Base-by-base conservation (phyloP, 2,888 invertebrate genomes). In the Lepeophtheirus nordmannii region DNA sequence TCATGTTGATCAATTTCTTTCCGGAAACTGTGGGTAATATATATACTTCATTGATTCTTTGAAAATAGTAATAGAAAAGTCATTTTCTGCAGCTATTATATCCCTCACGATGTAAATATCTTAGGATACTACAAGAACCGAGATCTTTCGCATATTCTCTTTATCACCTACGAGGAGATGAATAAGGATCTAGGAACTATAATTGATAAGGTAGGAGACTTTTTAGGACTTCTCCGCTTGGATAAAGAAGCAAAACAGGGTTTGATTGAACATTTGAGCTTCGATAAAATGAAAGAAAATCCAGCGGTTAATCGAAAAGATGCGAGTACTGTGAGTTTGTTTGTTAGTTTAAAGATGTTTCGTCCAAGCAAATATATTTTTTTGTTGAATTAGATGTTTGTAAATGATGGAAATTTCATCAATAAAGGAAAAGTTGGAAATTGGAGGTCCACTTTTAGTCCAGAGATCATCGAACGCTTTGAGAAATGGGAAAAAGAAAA, bases 61-160 rank as follows among this genome's bases (percentile, higher is more conserved):
- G n/a, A n/a, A n/a, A n/a, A n/a, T n/a, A n/a, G n/a, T n/a, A n/a
- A n/a, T n/a, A n/a, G n/a, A n/a, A n/a, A n/a, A n/a, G n/a, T 14
- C 14, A 11, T 41, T 41, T 41, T 11, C 10, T 41, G 11, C 10
- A 11, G 14, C 14, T 41, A 41, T 14, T 41, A 41, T 41, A 41
- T 14, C 10, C 41, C 41, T 41, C 41, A 41, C 14, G 41, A 41
- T 41, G 41, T 41, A 41, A 41, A 41, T 41, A 41, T 41, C 14
- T 11, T 10, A 41, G 41, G 11, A 41, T 41, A 14, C 14, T 41
- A 10, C 11, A 41, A 10, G 41, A 41, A 10, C 11, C 14, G 11
- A 41, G 41, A 14, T 11, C 41, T 41, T 14, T 41, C 83, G 0
- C 87, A 89, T 72, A 76, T 89, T 1, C 77, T 89, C 10, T 85